Conservation (phyloP, 2,113 vertebrate genomes). For the Passer montanus region DNA sequence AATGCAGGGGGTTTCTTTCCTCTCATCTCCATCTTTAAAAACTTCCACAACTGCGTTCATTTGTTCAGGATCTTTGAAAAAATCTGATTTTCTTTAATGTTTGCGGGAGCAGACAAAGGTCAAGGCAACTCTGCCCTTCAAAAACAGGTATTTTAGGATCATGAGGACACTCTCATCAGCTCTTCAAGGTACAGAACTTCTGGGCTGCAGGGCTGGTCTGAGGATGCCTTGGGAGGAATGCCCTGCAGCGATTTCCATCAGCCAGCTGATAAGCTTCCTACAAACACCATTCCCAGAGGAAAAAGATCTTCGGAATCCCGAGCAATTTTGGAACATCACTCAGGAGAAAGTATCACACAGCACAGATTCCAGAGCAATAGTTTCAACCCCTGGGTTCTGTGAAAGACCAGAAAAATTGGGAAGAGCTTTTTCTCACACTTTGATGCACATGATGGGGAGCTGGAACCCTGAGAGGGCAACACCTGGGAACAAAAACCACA, state of each 20-base stretch:
- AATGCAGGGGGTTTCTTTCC: neutral
- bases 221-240: neutral
- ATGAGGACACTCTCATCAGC: neutral
- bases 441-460: neutral
- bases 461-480: neutral
- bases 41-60: fast-evolving
- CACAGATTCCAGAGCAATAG: neutral
- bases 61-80: neutral
- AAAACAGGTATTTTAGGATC: neutral
- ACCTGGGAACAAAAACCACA: fast-evolving
- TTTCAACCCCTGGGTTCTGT: neutral
- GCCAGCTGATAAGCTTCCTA: neutral
- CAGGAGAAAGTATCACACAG: neutral
- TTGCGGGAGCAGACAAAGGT: neutral
- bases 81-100: neutral
- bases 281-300: neutral
- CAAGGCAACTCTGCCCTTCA: neutral
- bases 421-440: neutral
- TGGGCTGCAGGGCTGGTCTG: neutral
- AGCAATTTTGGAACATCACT: neutral
- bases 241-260: neutral
- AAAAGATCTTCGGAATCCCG: neutral
- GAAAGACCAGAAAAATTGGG: neutral
- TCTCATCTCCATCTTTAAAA: fast-evolving
- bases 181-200: neutral